phyloP scores from a whole-genome alignment of 2,113 vertebrate genomes.

The Strix uralensis region DNA sequence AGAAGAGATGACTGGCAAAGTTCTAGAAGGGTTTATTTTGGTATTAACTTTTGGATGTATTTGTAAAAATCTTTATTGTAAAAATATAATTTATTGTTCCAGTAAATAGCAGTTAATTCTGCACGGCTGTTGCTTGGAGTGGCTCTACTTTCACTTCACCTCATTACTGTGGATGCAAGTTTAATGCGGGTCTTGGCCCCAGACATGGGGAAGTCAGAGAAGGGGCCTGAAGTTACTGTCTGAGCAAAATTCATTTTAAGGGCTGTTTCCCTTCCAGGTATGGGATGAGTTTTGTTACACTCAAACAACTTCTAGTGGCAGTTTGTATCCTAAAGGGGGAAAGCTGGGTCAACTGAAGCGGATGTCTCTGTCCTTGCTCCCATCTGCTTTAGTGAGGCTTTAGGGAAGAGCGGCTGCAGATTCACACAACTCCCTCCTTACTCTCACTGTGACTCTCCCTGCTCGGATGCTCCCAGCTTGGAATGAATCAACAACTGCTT shows the following conservation, averaged over 20 bases:
- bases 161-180: rapidly evolving
- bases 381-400: not conserved
- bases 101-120: not conserved
- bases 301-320: no score
- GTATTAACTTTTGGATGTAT: not conserved
- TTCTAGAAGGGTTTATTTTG: conserved; percentile 18
- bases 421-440: no score
- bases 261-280: not conserved
- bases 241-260: not conserved
- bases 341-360: not conserved
- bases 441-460: not conserved
- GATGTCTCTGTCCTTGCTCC: rapidly evolving
- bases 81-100: conserved; percentile 29
- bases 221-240: rapidly evolving
- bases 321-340: rapidly evolving
- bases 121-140: rapidly evolving
- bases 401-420: no score
- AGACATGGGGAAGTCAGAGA: rapidly evolving
- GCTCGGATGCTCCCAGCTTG: not conserved
- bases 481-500: rapidly evolving
- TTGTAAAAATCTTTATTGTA: conserved; percentile 40
- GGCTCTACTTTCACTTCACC: not conserved
- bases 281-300: rapidly evolving
- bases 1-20: not conserved
- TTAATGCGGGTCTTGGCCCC: not conserved